phyloP scores from a whole-genome alignment of 2,113 vertebrate genomes.

The Bufo gargarizans region DNA sequence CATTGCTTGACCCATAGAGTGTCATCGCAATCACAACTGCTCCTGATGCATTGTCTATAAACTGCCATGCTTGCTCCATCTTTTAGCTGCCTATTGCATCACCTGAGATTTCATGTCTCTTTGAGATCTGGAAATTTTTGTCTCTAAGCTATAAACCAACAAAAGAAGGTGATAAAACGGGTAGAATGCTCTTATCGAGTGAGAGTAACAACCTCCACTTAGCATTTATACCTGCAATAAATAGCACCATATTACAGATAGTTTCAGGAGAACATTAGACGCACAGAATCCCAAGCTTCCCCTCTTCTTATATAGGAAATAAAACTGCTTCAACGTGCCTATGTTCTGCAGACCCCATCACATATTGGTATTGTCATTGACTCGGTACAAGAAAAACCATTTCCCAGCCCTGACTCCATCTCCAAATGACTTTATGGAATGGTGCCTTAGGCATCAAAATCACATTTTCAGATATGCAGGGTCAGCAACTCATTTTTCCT shows the following conservation, averaged over 20 bases:
- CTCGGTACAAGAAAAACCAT: neutral
- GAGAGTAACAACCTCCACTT: conserved; percentile 47
- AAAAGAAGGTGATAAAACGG: conserved; percentile 21
- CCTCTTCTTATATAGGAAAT: neutral
- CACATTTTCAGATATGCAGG: conserved; percentile 22
- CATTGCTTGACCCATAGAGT: neutral
- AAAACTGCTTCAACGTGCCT: neutral
- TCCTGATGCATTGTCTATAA: neutral
- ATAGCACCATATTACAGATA: conserved; percentile 26
- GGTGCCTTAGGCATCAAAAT: conserved; percentile 26
- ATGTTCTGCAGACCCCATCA: conserved; percentile 1
- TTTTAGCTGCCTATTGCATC: neutral
- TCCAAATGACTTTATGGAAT: conserved; percentile 32
- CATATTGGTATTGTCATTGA: conserved; percentile 9
- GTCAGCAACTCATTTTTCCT: conserved; percentile 26
- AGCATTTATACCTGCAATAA: conserved; percentile 50
- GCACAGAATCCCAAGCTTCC: conserved; percentile 4
- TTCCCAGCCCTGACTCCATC: conserved; percentile 8
- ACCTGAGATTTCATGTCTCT: neutral
- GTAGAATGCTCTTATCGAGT: conserved; percentile 32
- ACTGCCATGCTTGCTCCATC: neutral
- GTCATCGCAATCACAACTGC: neutral
- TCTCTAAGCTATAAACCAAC: conserved; percentile 24
- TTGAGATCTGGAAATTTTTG: conserved; percentile 16
- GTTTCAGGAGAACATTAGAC: conserved; percentile 21